These are phyloP conservation scores for Batillaria attramentaria DNA, from an alignment of 1,140 invertebrate species.

Conservation along the genomic window DNA sequence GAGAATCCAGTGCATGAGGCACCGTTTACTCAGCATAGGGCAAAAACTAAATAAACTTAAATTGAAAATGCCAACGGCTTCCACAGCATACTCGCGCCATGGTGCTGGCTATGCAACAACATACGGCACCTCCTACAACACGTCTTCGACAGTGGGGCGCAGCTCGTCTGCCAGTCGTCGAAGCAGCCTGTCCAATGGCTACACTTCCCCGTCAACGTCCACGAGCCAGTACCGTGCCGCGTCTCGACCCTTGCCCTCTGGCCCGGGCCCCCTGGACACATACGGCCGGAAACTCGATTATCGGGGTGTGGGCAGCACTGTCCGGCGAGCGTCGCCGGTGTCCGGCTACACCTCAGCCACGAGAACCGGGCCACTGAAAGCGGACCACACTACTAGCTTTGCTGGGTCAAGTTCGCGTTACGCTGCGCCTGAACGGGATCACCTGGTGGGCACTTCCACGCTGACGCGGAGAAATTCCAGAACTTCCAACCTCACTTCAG, in stretches of 20 bases:
- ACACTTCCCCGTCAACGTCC: background rate
- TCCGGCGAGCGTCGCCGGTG: background rate
- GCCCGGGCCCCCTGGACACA: slow-evolving; percentile 60
- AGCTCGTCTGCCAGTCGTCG: background rate
- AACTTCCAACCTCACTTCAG: slow-evolving; percentile 39
- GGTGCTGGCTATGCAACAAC: slow-evolving; percentile 20
- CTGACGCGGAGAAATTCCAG: slow-evolving; percentile 24
- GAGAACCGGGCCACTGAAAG: slow-evolving; percentile 53
- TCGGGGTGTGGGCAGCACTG: background rate
- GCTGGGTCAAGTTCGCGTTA: slow-evolving; percentile 30
- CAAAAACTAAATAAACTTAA: too few species aligned
- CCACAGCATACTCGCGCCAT: background rate
- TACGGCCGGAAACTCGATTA: slow-evolving; percentile 49
- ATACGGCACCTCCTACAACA: slow-evolving; percentile 11
- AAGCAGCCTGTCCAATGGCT: background rate
- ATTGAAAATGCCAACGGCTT: slow-evolving; percentile 28
- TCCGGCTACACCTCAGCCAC: slow-evolving; percentile 7
- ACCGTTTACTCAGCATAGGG: too few species aligned
- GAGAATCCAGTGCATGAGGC: too few species aligned
- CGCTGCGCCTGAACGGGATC: slow-evolving; percentile 18
- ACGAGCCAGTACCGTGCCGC: background rate
- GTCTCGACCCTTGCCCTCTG: slow-evolving; percentile 48
- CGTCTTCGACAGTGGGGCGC: background rate
- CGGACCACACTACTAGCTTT: slow-evolving; percentile 47
- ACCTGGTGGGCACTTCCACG: slow-evolving; percentile 20